These are phyloP conservation scores for Hofmannophila pseudospretella DNA, from an alignment of 2,888 invertebrate species.

Conservation along the genomic window DNA sequence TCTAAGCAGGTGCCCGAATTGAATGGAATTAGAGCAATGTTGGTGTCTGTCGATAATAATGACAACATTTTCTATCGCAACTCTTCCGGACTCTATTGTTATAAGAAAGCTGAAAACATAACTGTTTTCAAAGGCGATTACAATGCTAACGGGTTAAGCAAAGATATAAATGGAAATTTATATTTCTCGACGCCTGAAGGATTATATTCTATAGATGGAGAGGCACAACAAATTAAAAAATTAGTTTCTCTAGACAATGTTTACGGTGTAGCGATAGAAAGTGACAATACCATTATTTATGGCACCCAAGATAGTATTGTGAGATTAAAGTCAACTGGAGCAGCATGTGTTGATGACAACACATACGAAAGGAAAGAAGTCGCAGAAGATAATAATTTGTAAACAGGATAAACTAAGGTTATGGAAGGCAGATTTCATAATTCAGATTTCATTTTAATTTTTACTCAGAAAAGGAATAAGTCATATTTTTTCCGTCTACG, in stretches of 20 bases:
- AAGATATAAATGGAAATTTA: conserved; percentile 26
- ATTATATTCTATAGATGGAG: conserved; percentile 15
- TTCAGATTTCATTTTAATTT: no score
- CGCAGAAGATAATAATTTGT: no score
- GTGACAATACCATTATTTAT: conserved; percentile 7
- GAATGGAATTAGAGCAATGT: conserved; percentile 21
- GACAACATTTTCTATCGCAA: conserved; percentile 30
- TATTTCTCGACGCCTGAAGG: conserved; percentile 27
- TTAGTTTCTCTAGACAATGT: neutral
- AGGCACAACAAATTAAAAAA: neutral
- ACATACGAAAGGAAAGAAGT: neutral
- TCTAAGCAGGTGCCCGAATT: conserved; percentile 23
- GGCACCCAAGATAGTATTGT: conserved; percentile 1
- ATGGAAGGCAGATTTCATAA: no score
- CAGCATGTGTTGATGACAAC: neutral
- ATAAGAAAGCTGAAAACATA: conserved; percentile 13
- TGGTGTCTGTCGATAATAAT: conserved; percentile 29
- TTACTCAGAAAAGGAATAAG: no score
- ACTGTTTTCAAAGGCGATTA: conserved; percentile 16
- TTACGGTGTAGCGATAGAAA: conserved; percentile 7
- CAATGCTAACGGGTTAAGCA: conserved; percentile 23
- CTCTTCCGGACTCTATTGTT: conserved; percentile 32
- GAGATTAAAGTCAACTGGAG: conserved; percentile 4
- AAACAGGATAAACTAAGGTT: no score
- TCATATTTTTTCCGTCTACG: no score